Percentiles rank a stretch among this genome's conserved stretches.
Conservation (phyloP, 2,888 invertebrate genomes). For the Shargacucullia verbasci region DNA sequence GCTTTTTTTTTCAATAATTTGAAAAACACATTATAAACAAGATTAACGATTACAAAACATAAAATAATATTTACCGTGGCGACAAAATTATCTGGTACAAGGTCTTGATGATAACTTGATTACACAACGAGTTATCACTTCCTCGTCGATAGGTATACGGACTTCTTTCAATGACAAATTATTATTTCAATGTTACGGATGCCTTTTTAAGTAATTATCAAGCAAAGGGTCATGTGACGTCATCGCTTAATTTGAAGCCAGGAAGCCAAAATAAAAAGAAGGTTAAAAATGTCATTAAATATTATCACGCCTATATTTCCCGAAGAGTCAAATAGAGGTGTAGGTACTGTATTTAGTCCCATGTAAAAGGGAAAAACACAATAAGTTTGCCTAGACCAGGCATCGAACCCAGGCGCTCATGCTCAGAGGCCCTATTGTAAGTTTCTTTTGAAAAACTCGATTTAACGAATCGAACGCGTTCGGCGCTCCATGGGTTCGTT, state of each 20-base stretch:
- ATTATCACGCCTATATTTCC: too few relatives aligned
- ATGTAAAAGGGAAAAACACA: too few relatives aligned
- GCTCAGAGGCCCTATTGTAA: too few relatives aligned
- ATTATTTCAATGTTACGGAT: conserved; percentile 16
- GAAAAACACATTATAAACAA: conserved; percentile 1
- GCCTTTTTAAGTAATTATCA: conserved; percentile 8
- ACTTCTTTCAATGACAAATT: conserved; percentile 30
- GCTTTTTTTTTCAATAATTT: neutral
- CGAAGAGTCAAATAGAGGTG: too few relatives aligned
- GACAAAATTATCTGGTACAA: conserved; percentile 49
- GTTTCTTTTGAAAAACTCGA: too few relatives aligned
- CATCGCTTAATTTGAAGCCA: neutral
- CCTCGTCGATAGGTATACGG: conserved; percentile 35
- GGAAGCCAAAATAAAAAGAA: neutral
- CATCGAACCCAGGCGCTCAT: too few relatives aligned
- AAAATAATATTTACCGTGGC: conserved; percentile 30
- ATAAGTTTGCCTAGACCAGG: too few relatives aligned
- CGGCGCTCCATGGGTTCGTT: too few relatives aligned
- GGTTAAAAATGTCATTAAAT: too few relatives aligned
- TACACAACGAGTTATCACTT: conserved; percentile 50
- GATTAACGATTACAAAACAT: conserved; percentile 5
- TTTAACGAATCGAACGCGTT: too few relatives aligned
- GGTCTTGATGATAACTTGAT: conserved; percentile 25
- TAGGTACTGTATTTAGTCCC: too few relatives aligned
- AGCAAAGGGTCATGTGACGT: neutral